Evolutionary conservation across 2,888 invertebrate genomes (phyloP), one percentile per base, ranked within the genome.

Genomic region (Vesta saturnalis): DNA sequence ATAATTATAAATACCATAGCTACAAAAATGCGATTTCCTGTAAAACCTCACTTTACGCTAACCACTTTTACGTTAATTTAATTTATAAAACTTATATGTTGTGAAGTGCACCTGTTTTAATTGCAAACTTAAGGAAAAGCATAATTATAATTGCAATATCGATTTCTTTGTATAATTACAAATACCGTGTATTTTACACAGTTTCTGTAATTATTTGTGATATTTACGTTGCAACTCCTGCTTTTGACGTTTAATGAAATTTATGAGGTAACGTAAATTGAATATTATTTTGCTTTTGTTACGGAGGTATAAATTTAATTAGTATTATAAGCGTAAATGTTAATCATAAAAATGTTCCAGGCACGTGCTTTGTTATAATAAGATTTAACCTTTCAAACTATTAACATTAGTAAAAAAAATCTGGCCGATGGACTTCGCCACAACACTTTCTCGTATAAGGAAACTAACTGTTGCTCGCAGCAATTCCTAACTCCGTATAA

Each of bases 221-320:
- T 30, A 60, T 65, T 60, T 65, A 60, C 54, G 55, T 21, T 16
- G 59, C 16, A 39, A 52, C 23, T 46, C 23, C 43, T 65, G 64
- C 64, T 49, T 55, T 65, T 65, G 65, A 60, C 65, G 55, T 65
- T 60, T 60, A 65, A 59, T 59, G 60, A 54, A 65, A 65, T 65
- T 65, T 59, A 65, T 60, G 55, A 55, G 54, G 60, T 39, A 30
- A 55, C 60, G 19, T 60, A 65, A 65, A 65, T 65, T 60, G 60
- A 60, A 52, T 65, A 52, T 55, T 65, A 65, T 60, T 65, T 49
- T 52, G 35, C 63, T 35, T 64, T 64, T 58, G 56, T 63, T 56
- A 21, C 2, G 16, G 22, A 14, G 6, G n/a, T 39, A 23, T 39
- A 39, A 12, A 39, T n/a, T 39, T 12, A n/a, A 39, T 39, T 39